Percentiles rank a stretch among this genome's conserved stretches.
Conservation (phyloP, 2,888 invertebrate genomes). For the Platerodrilus igneus region DNA sequence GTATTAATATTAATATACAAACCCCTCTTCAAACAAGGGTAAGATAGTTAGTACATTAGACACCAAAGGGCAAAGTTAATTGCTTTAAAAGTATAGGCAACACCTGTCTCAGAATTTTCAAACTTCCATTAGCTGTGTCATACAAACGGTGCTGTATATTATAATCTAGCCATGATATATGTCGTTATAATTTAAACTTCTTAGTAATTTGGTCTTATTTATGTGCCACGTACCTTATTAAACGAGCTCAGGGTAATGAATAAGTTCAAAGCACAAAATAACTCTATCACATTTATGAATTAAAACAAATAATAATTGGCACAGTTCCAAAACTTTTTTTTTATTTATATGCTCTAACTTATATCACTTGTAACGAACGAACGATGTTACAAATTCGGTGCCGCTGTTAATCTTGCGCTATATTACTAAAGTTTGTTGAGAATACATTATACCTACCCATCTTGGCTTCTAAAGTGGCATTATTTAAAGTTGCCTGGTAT, state of each 20-base stretch:
- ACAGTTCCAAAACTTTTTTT: conserved; percentile 12
- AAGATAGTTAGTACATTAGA: no score
- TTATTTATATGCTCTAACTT: conserved; percentile 16
- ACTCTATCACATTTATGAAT: neutral
- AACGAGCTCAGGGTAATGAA: conserved; percentile 16
- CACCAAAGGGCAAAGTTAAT: conserved; percentile 30
- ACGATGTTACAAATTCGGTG: conserved; percentile 34
- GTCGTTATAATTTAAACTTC: conserved; percentile 35
- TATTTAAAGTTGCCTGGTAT: conserved; percentile 43
- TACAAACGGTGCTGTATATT: conserved; percentile 30
- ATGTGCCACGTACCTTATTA: conserved; percentile 27
- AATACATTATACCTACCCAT: conserved; percentile 36
- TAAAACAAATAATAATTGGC: conserved; percentile 3
- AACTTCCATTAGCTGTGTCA: conserved; percentile 35
- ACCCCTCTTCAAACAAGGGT: conserved; percentile 12
- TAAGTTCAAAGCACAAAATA: neutral
- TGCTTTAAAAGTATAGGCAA: conserved; percentile 36
- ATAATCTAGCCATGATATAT: conserved; percentile 30
- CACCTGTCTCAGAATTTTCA: conserved; percentile 36
- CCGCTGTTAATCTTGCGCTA: conserved; percentile 44
- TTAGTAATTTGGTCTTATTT: conserved; percentile 34
- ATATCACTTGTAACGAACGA: conserved; percentile 25
- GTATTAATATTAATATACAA: conserved; percentile 5
- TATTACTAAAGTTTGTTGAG: conserved; percentile 44
- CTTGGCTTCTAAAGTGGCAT: conserved; percentile 37